Base-by-base conservation (phyloP, 2,113 vertebrate genomes). In the Mus musculus region DNA sequence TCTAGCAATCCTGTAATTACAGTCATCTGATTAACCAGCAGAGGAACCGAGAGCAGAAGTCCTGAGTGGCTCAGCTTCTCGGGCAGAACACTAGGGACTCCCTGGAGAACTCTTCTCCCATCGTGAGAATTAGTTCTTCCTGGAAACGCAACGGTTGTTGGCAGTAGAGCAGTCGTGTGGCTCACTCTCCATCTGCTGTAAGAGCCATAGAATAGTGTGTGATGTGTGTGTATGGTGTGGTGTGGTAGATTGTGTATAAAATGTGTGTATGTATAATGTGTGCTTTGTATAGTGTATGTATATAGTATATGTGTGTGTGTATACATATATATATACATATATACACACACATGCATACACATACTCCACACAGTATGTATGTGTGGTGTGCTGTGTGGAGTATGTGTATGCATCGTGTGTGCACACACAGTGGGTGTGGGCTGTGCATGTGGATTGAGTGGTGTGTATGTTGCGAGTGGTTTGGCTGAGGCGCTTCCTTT, bases 1-100 rank as follows among this genome's bases (percentile, higher is more conserved):
- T 92, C 36, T 90, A 94, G 71, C 72, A 96, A 65, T 90, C 52
- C 88, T 65, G 4, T 86, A 33, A 36, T 88, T 94, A 76, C 20
- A 86, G 39, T 88, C 54, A 86, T 96, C 49, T 39, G 71, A 20
- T 92, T 90, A 94, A 61, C 4, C 59, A 85, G 4, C 80, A 42
- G 88, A 88, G 26, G 91, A 52, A 84, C 39, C 65, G n/a, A 75
- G 76, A 87, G 28, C 4, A 9, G 14, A 46, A 77, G 3, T 28
- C 59, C 76, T 39, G 33, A 52, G 2, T 76, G 30, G 7, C 59
- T 92, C 42, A 61, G n/a, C 14, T 49, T 84, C 81, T 84, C 77
- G 26, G 81, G 49, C 46, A 49, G 80, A 67, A 52, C 59, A 36
- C 54, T 69, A 52, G 72, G 42, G 69, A 90, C 56, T 72, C 49